Evolutionary conservation across 2,888 invertebrate species (phyloP).

Genomic region (Disparrhopalites patrizii): DNA sequence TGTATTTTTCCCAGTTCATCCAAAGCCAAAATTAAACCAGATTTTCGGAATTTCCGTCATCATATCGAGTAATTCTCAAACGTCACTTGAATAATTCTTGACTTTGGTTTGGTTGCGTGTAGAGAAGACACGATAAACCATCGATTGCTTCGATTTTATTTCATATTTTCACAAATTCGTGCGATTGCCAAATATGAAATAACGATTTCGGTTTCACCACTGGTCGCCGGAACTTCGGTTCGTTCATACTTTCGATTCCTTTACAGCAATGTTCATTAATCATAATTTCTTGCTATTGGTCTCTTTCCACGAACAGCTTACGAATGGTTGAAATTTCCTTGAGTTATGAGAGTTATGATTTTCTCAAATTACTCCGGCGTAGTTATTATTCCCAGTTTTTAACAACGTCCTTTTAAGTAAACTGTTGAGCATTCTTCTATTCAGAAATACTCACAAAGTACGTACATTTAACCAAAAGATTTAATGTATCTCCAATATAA

Average conservation of each 20-base stretch:
- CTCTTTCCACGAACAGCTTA: too few species aligned
- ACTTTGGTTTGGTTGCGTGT: neutral
- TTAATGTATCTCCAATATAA: too few species aligned
- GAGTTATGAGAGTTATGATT: too few species aligned
- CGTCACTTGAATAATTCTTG: neutral
- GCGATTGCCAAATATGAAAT: neutral
- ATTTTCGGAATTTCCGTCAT: neutral
- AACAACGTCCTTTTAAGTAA: too few species aligned
- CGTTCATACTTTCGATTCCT: slow-evolving; percentile 3
- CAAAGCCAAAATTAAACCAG: slow-evolving; percentile 4
- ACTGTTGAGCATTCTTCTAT: too few species aligned
- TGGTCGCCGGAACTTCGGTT: slow-evolving; percentile 10
- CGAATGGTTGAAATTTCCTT: too few species aligned
- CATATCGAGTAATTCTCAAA: neutral
- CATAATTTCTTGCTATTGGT: neutral
- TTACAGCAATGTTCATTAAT: neutral
- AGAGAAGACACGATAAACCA: slow-evolving; percentile 8
- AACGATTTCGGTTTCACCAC: neutral
- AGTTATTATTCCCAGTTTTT: too few species aligned
- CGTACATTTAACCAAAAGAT: too few species aligned
- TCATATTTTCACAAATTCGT: slow-evolving; percentile 7
- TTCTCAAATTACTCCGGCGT: too few species aligned
- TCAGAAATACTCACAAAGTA: too few species aligned
- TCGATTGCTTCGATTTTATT: slow-evolving; percentile 1
- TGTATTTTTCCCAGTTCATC: neutral